Percentiles rank a stretch among this genome's conserved stretches.
These are phyloP conservation scores for Crocallis elinguaria DNA, from an alignment of 2,888 invertebrate species.

Conservation along the genomic window DNA sequence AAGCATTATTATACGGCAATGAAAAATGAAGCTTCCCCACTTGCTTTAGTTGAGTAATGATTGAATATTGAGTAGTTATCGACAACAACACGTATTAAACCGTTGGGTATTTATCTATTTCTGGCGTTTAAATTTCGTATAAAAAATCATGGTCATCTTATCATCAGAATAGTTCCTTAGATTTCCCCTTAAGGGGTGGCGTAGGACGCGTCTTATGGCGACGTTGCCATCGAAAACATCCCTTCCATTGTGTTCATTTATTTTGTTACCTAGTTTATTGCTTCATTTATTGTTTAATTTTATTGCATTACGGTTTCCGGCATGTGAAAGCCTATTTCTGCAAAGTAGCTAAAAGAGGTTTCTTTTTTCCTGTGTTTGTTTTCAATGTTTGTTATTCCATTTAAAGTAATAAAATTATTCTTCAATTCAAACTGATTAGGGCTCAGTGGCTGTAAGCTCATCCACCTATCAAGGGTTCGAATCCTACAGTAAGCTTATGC, in stretches of 20 bases:
- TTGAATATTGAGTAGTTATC: too few relatives aligned
- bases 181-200: slow-evolving; percentile 29
- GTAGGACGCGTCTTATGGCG: slow-evolving; percentile 7
- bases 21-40: too few relatives aligned
- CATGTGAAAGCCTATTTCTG: neutral
- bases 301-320: slow-evolving; percentile 17
- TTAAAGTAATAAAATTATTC: neutral
- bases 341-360: neutral
- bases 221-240: slow-evolving; percentile 18
- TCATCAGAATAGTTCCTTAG: slow-evolving; percentile 14
- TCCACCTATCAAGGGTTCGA: too few relatives aligned
- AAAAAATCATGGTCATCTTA: slow-evolving; percentile 18
- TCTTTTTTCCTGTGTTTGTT: neutral
- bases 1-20: too few relatives aligned
- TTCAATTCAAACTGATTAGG: too few relatives aligned
- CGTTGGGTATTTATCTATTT: too few relatives aligned
- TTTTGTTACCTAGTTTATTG: slow-evolving; percentile 34
- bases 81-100: too few relatives aligned
- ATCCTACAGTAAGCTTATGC: too few relatives aligned
- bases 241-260: slow-evolving; percentile 27
- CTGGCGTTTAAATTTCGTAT: too few relatives aligned
- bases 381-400: neutral
- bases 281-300: slow-evolving; percentile 33
- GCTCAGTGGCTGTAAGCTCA: too few relatives aligned
- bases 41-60: too few relatives aligned